Evolutionary conservation across 2,888 invertebrate species (phyloP).

Genomic region (Criorhina ranunculi): DNA sequence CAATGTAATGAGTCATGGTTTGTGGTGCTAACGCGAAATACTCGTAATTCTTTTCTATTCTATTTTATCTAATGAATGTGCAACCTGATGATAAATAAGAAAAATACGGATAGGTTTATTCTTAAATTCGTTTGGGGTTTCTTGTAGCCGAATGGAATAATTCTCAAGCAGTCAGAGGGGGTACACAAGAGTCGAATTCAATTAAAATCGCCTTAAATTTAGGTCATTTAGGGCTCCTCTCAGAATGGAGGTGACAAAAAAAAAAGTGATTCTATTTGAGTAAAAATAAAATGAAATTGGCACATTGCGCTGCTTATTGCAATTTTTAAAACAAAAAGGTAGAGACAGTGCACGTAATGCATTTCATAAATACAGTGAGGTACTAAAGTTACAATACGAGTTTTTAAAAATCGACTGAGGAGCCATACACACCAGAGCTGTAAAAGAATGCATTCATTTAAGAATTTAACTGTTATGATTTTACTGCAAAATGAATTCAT

Average conservation of each 20-base stretch:
- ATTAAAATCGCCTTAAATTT: conserved; percentile 66
- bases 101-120: conserved; percentile 50
- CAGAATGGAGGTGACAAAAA: too few species aligned
- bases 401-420: too few species aligned
- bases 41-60: conserved; percentile 41
- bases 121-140: conserved; percentile 27
- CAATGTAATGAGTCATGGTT: conserved; percentile 66
- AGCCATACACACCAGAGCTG: too few species aligned
- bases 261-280: conserved; percentile 24
- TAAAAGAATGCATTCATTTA: too few species aligned
- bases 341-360: conserved; percentile 7
- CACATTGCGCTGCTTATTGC: conserved; percentile 48
- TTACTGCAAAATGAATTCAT: too few species aligned
- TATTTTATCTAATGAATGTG: conserved; percentile 73
- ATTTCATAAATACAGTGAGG: conserved; percentile 31
- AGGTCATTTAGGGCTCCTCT: conserved; percentile 62
- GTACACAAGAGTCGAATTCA: conserved; percentile 50
- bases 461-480: too few species aligned
- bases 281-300: conserved; percentile 39
- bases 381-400: neutral
- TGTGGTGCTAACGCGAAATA: conserved; percentile 43
- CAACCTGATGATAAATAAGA: conserved; percentile 71
- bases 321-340: conserved; percentile 3
- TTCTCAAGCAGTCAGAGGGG: conserved; percentile 35
- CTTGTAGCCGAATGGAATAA: conserved; percentile 69